Evolutionary conservation across 2,888 invertebrate species (phyloP).

Genomic region (Deilephila porcellus): DNA sequence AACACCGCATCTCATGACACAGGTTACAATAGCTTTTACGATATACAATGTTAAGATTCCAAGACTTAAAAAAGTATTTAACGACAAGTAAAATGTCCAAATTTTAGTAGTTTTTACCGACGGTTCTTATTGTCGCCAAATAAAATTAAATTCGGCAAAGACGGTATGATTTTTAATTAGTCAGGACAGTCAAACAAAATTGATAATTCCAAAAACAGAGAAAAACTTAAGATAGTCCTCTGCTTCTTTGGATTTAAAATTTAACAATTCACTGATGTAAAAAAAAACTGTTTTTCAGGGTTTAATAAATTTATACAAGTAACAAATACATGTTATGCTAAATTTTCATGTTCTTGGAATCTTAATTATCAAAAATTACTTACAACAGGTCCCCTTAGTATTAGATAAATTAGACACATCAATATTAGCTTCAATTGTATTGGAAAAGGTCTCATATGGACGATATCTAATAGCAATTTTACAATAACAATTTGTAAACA

Average conservation of each 20-base stretch:
- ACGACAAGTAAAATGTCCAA: too few relatives aligned
- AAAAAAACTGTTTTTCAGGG: too few relatives aligned
- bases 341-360: constrained; percentile 1
- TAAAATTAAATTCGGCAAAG: too few relatives aligned
- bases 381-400: constrained; percentile 29
- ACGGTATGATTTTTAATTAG: too few relatives aligned
- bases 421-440: constrained; percentile 37
- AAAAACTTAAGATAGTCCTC: too few relatives aligned
- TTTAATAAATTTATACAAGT: too few relatives aligned
- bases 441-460: background rate
- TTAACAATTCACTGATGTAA: too few relatives aligned
- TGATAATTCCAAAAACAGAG: too few relatives aligned
- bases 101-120: too few relatives aligned
- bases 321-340: background rate
- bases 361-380: constrained; percentile 29
- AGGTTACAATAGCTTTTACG: constrained; percentile 26
- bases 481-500: background rate
- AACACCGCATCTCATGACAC: constrained; percentile 20
- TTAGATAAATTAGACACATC: constrained; percentile 36
- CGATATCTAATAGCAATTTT: background rate
- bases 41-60: constrained; percentile 26
- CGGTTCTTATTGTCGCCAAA: too few relatives aligned
- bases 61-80: background rate
- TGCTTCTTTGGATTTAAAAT: too few relatives aligned
- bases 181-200: too few relatives aligned